Percentiles rank a stretch among this genome's conserved stretches.
Evolutionary conservation across 1,140 invertebrate species (phyloP).

Genomic region (Tetramorium alpestre): DNA sequence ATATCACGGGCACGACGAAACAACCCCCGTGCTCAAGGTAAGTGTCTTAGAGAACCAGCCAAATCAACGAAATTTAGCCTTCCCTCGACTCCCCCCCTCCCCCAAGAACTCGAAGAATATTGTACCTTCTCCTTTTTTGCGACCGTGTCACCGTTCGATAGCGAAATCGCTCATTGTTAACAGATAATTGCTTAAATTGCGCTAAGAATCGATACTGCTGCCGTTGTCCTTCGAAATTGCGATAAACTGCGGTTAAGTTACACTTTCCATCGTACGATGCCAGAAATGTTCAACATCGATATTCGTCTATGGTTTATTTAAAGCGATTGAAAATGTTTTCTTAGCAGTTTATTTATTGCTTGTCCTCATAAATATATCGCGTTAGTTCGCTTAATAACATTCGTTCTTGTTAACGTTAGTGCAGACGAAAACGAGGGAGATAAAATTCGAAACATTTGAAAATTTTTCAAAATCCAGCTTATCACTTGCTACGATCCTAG

Average conservation of each 20-base stretch:
- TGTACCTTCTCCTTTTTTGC: not conserved
- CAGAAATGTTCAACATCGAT: constrained; percentile 1
- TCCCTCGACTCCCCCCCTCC: not conserved
- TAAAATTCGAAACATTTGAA: not conserved
- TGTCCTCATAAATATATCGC: not conserved
- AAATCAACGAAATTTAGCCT: constrained; percentile 5
- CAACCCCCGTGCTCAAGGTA: constrained; percentile 81
- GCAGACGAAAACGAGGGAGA: not conserved
- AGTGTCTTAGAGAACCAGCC: constrained; percentile 67
- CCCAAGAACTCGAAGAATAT: not conserved
- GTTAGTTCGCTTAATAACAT: not conserved
- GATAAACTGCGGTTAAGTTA: not conserved
- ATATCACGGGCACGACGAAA: constrained; percentile 67
- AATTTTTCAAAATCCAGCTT: not conserved
- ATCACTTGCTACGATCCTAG: not conserved
- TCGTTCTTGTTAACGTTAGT: not conserved
- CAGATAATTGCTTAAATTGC: not conserved
- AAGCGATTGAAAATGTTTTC: not conserved
- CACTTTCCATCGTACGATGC: not conserved
- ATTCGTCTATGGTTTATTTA: not conserved
- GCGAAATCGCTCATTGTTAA: not conserved
- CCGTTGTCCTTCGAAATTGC: not conserved
- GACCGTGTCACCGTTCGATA: not conserved
- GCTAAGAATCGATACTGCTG: not conserved
- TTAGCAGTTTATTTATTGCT: not conserved